Evolutionary conservation across 2,888 invertebrate species (phyloP), one percentile per base, ranked within the genome.

Genomic region (Dolichomitus sp.): DNA sequence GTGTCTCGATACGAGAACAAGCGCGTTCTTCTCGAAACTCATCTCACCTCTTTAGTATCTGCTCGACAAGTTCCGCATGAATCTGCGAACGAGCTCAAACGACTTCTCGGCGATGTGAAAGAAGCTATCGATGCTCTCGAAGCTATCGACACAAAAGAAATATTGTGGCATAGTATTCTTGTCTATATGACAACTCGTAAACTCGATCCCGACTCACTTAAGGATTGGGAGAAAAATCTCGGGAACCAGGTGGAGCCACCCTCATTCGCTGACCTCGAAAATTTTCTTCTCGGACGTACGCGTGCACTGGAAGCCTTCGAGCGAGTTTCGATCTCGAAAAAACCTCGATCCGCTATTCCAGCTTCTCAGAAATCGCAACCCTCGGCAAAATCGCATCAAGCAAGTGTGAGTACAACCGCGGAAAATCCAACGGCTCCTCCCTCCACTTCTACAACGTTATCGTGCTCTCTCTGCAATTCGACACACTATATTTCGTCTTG

Each of bases 1-100:
- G 72, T 70, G 2, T 12, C 30, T 4, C 19, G 83, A 9, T 85
- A 81, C 37, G 72, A 81, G 17, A 81, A 85, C 61, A 80, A 65
- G 14, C 66, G 81, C 7, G 23, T 79, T 1, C 40, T 84, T 0
- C 27, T 40, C 1, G 33, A 59, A 4, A 50, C 80, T 1, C 82
- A 84, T 42, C 14, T 84, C 17, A n/a, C 30, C 1, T 42, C 72
- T 9, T 42, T 85, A 2, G 63, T 84, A 19, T 30, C 23, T 4
- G 42, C 75, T 11, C n/a, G 23, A 0, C 7, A 33, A 5, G 42
- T 66, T 5, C 11, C 7, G 0, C 42, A 59, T 9, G 66, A 72
- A 14, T 72, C 59, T 6, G 50, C 75, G 1, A 14, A 33, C 0
- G 68, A 68, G n/a, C 23, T 82, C 42, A 61, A 70, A n/a, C 11